A percentile compares a stretch with the other conserved stretches of the same genome.
Conservation (phyloP, 2,888 invertebrate species). For the Aromia moschata region DNA sequence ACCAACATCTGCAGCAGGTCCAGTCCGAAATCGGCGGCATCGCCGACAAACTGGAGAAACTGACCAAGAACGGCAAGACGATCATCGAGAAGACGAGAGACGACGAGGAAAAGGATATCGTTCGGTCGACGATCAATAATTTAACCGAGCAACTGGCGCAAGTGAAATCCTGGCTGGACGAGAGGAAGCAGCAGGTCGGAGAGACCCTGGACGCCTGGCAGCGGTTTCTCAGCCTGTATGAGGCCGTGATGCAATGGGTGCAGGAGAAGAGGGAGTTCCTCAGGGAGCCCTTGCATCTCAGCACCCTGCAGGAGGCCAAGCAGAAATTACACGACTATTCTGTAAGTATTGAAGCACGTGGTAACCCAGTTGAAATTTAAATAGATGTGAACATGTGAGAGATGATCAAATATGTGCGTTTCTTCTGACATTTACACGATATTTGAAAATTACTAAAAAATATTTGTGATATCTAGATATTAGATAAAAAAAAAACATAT, state of each 20-base stretch:
- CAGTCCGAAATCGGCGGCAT: conserved; percentile 78
- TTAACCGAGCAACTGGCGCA: conserved; percentile 82
- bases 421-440: no score
- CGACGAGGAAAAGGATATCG: conserved; percentile 77
- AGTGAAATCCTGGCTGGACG: conserved; percentile 81
- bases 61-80: conserved; percentile 79
- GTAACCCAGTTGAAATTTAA: no score
- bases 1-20: conserved; percentile 80
- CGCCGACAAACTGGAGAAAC: conserved; percentile 79
- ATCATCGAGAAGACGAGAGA: conserved; percentile 84
- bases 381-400: no score
- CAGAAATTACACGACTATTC: conserved; percentile 88
- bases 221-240: conserved; percentile 83
- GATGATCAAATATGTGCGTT: no score
- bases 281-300: conserved; percentile 79
- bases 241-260: conserved; percentile 84
- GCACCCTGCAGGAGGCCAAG: conserved; percentile 81
- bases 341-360: no score
- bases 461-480: no score
- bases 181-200: conserved; percentile 83
- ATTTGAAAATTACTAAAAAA: no score
- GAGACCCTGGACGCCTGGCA: conserved; percentile 91
- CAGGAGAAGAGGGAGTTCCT: conserved; percentile 84
- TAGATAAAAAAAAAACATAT: no score
- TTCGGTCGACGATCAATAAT: conserved; percentile 78